Conservation (phyloP, 2,888 invertebrate genomes). For the Calliphora vomitoria region DNA sequence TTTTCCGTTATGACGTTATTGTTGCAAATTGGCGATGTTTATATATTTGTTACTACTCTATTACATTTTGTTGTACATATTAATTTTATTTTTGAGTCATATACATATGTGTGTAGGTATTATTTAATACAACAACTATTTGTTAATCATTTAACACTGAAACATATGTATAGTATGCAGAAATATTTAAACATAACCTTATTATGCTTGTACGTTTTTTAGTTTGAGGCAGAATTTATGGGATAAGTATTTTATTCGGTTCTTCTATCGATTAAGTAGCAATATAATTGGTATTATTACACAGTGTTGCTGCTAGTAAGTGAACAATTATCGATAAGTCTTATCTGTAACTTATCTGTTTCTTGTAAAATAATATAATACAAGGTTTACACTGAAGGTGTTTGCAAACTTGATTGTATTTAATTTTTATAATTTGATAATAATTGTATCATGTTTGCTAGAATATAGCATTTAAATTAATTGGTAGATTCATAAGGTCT, state of each 20-base stretch:
- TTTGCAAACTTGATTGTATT: too few relatives aligned
- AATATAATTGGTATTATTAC: conserved; percentile 53
- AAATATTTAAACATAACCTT: conserved; percentile 6
- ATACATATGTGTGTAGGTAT: too few relatives aligned
- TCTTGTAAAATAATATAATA: background rate
- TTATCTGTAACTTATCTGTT: background rate
- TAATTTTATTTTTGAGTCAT: background rate
- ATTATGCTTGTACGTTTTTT: conserved; percentile 52
- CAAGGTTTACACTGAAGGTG: background rate
- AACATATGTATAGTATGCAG: too few relatives aligned
- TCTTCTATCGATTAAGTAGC: conserved; percentile 67
- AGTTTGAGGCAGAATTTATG: conserved; percentile 37
- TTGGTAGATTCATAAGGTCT: too few relatives aligned
- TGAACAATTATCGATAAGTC: conserved; percentile 39
- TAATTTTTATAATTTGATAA: too few relatives aligned
- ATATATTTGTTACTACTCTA: too few relatives aligned
- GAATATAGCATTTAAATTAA: too few relatives aligned
- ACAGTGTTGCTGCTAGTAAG: conserved; percentile 72
- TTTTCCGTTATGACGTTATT: too few relatives aligned
- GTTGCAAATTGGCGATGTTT: too few relatives aligned
- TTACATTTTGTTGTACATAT: too few relatives aligned
- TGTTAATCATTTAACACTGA: background rate
- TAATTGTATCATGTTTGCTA: too few relatives aligned
- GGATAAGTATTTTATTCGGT: conserved; percentile 49
- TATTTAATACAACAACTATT: too few relatives aligned